Evolutionary conservation across 2,113 vertebrate species (phyloP), one percentile per base, ranked within the genome.

Genomic region (Pachycephala philippinensis): DNA sequence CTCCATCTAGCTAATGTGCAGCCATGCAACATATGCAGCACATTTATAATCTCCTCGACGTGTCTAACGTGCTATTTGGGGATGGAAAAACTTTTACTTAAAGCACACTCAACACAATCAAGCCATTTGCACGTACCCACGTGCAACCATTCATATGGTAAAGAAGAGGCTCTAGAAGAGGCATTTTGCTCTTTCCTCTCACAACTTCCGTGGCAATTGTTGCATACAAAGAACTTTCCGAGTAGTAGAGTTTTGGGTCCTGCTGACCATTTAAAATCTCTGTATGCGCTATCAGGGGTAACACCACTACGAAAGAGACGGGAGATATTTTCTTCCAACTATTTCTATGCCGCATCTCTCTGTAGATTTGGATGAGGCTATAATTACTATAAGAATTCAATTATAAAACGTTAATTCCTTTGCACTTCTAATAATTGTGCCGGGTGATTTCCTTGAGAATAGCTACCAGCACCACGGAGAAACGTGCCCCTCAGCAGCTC

Each of bases 191-290:
- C 74, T 49, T 13, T 50, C 60, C 93, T 60, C 77, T 94, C 84
- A 14, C 87, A 94, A 90, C 87, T 83, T 57, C 59, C 16, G 84
- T 76, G 23, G 95, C 95, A 97, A 97, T 75, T 93, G 96, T 96
- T 96, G 89, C 95, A 92, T 82, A 95, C 95, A 91, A 95, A 96
- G 95, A 98, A 98, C 95, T 97, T 98, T 94, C 35, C 27, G 7
- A 95, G 68, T 9, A 21, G 59, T 17, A 92, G 83, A 93, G 97
- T 89, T 87, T 86, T 7, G 9, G 84, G 50, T 69, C 87, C 90
- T 60, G 21, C 5, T 30, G 75, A 64, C 82, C 70, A n/a, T 66
- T 39, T 10, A 61, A 42, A 65, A 35, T 5, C 24, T 27, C 40
- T 6, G 24, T 2, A 14, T 3, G 39, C 26, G 2, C 39, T 53